phyloP scores from a whole-genome alignment of 2,888 invertebrate genomes.

The Galeruca laticollis region DNA sequence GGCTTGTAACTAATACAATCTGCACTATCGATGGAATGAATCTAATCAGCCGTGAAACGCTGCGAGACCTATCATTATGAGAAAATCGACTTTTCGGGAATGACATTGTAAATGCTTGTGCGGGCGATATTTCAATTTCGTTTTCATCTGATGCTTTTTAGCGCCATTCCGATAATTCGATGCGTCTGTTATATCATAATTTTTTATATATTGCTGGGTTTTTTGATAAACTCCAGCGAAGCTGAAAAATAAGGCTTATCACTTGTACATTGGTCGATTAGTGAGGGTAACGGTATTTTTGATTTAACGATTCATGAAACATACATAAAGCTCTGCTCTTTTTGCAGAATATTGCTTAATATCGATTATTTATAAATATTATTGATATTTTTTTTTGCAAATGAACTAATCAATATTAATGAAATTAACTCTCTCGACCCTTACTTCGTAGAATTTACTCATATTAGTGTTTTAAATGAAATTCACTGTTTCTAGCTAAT shows the following conservation, averaged over 20 bases:
- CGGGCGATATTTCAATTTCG: constrained; percentile 31
- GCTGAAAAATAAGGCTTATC: neutral
- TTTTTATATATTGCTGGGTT: constrained; percentile 8
- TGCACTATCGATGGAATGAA: constrained; percentile 56
- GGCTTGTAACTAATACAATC: constrained; percentile 58
- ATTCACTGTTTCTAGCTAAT: no score
- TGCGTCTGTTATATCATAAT: neutral
- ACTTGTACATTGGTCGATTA: no score
- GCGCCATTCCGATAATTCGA: neutral
- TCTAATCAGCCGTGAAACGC: constrained; percentile 57
- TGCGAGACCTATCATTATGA: constrained; percentile 44
- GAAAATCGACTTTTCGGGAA: constrained; percentile 40
- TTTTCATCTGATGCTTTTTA: constrained; percentile 23
- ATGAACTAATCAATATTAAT: no score
- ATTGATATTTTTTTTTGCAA: no score
- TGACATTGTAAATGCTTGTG: constrained; percentile 33
- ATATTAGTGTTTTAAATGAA: no score
- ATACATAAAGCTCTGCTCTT: no score
- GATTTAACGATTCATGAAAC: no score
- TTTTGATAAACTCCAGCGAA: neutral
- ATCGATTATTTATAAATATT: no score
- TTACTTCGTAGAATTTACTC: no score
- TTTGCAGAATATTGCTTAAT: no score
- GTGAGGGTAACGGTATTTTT: no score
- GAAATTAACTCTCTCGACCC: no score